These are phyloP conservation scores for Pachydiplax longipennis DNA, from an alignment of 2,888 invertebrate genomes.

Conservation along the genomic window DNA sequence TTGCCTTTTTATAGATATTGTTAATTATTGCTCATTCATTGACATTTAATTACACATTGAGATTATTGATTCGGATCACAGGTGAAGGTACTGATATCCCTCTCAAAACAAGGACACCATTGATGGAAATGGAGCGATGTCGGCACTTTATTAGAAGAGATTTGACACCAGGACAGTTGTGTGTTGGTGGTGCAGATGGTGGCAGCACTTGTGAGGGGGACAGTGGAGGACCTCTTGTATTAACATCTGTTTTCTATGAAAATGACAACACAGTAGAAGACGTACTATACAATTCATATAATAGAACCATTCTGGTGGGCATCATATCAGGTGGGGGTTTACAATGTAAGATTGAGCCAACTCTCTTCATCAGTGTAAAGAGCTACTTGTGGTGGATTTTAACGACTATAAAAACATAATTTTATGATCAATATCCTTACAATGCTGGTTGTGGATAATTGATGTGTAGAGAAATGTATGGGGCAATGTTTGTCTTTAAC, in stretches of 20 bases:
- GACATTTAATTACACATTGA: too few relatives aligned
- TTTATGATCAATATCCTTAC: not conserved
- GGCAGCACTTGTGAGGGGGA: not conserved
- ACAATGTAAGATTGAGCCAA: not conserved
- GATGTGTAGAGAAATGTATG: too few relatives aligned
- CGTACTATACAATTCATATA: not conserved
- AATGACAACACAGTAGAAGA: not conserved
- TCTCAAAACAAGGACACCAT: not conserved
- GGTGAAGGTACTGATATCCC: not conserved
- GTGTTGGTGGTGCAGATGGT: not conserved
- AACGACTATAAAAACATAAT: not conserved
- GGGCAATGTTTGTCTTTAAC: too few relatives aligned
- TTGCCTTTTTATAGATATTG: too few relatives aligned
- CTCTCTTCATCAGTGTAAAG: not conserved
- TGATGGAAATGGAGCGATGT: not conserved
- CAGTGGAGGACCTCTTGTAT: slow-evolving; percentile 12
- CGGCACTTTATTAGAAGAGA: not conserved
- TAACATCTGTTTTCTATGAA: not conserved
- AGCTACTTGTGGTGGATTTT: not conserved
- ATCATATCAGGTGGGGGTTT: not conserved
- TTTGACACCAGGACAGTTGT: not conserved
- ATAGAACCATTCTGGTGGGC: not conserved
- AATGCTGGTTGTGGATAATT: too few relatives aligned
- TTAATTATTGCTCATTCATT: too few relatives aligned
- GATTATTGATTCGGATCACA: too few relatives aligned